These are phyloP conservation scores for Nephotettix cincticeps DNA, from an alignment of 1,140 invertebrate genomes.

Conservation along the genomic window DNA sequence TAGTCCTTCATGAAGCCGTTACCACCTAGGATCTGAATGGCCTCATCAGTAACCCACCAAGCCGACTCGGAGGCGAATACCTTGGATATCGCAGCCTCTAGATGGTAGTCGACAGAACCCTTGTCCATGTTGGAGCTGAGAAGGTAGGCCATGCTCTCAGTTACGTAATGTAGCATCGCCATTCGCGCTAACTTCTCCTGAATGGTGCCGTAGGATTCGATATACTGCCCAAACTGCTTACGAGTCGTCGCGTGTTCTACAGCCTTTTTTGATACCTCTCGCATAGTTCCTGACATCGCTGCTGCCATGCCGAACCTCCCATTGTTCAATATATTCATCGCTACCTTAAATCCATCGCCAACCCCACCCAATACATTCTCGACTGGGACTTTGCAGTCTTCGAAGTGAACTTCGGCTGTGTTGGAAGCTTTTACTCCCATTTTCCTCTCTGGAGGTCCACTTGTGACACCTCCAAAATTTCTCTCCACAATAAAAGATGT, in stretches of 20 bases:
- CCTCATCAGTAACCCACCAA: slow-evolving; percentile 94
- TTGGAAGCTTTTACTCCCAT: slow-evolving; percentile 99
- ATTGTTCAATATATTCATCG: slow-evolving; percentile 99
- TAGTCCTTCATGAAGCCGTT: slow-evolving; percentile 96
- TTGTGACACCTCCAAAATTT: slow-evolving; percentile 90
- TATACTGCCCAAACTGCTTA: slow-evolving; percentile 86
- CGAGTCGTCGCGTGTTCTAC: slow-evolving; percentile 88
- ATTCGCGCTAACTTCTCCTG: slow-evolving; percentile 95
- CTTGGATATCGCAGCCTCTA: slow-evolving; percentile 98
- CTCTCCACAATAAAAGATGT: slow-evolving; percentile 98
- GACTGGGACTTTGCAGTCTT: slow-evolving; percentile 92
- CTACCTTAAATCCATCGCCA: slow-evolving; percentile 99
- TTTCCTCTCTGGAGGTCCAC: slow-evolving; percentile 95
- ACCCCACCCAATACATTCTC: slow-evolving; percentile 93
- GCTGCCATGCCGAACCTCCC: slow-evolving; percentile 98
- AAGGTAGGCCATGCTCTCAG: slow-evolving; percentile 94
- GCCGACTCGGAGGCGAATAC: slow-evolving; percentile 86
- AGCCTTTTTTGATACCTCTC: slow-evolving; percentile 82
- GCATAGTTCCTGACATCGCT: slow-evolving; percentile 90
- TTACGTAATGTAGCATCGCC: slow-evolving; percentile 90
- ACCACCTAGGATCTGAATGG: slow-evolving; percentile 93
- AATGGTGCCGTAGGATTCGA: slow-evolving; percentile 83
- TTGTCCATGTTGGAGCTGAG: slow-evolving; percentile 93
- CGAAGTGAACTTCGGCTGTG: slow-evolving; percentile 95
- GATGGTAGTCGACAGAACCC: slow-evolving; percentile 75